Evolutionary conservation across 2,113 vertebrate genomes (phyloP).

Genomic region (Lasiurus cinereus): DNA sequence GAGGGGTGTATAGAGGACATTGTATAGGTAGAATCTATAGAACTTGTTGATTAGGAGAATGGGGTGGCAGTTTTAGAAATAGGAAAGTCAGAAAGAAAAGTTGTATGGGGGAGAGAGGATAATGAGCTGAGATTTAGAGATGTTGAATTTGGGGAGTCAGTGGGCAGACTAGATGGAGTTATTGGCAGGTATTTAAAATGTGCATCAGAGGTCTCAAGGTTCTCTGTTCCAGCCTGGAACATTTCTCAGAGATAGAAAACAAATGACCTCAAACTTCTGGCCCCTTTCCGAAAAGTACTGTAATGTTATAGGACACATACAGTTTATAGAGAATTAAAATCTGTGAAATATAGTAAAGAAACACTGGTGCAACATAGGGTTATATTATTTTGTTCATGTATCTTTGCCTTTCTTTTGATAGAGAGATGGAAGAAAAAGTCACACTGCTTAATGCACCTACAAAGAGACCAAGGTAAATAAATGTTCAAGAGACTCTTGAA

Average conservation of each 20-base stretch:
- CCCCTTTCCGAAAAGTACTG: slow-evolving; percentile 14
- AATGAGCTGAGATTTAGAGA: slow-evolving; percentile 11
- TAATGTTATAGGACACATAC: not conserved
- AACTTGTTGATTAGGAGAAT: slow-evolving; percentile 8
- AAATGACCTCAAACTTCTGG: not conserved
- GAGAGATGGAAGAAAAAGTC: slow-evolving; percentile 96
- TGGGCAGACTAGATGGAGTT: not conserved
- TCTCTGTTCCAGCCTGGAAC: not conserved
- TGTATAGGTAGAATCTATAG: not conserved
- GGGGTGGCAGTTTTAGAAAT: not conserved
- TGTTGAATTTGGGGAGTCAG: not conserved
- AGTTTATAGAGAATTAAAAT: slow-evolving; percentile 49
- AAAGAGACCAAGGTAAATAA: slow-evolving; percentile 97
- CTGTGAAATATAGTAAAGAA: slow-evolving; percentile 29
- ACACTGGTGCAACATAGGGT: not conserved
- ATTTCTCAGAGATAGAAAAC: slow-evolving; percentile 17
- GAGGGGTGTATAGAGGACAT: not conserved
- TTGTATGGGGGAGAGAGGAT: not conserved
- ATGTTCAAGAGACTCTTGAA: slow-evolving; percentile 64
- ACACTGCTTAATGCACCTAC: slow-evolving; percentile 94
- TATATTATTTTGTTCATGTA: slow-evolving; percentile 40
- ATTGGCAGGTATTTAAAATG: not conserved
- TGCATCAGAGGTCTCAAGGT: not conserved
- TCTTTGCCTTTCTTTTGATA: slow-evolving; percentile 85
- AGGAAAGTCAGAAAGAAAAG: slow-evolving; percentile 37